Percentiles rank a stretch among this genome's conserved stretches.
Conservation (phyloP, 2,797 vertebrate species). For the Epinephelus coioides region DNA sequence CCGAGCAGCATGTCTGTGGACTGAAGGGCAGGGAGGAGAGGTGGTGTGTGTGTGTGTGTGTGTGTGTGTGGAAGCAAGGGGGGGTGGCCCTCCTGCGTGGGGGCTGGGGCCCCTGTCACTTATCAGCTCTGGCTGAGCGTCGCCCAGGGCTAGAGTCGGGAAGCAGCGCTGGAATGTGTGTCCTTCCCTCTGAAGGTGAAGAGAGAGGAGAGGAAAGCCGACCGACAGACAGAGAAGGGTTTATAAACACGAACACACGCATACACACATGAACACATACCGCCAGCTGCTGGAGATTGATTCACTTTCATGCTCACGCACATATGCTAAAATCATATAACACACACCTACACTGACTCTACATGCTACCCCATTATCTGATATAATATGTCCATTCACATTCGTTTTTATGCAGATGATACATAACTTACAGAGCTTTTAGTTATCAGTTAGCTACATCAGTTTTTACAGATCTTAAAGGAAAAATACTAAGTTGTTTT, state of each 20-base stretch:
- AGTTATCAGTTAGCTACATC: not conserved
- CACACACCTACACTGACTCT: constrained; percentile 1
- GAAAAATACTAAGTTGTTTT: not conserved
- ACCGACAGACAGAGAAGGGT: constrained; percentile 49
- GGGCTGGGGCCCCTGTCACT: constrained; percentile 88
- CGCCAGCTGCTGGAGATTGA: constrained; percentile 61
- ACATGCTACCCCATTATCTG: not conserved
- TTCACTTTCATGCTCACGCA: constrained; percentile 46
- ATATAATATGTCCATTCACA: not conserved
- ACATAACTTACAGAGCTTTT: not conserved
- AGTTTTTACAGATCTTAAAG: not conserved
- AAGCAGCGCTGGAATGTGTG: constrained; percentile 87
- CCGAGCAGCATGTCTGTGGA: constrained; percentile 84
- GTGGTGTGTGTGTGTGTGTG: constrained; percentile 50
- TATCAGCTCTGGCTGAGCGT: constrained; percentile 89
- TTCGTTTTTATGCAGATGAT: constrained; percentile 33
- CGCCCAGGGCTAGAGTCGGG: constrained; percentile 88
- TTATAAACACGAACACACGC: constrained; percentile 64
- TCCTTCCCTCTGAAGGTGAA: constrained; percentile 90
- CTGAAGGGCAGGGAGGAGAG: constrained; percentile 75
- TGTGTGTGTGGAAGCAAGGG: constrained; percentile 14
- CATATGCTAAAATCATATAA: constrained; percentile 36
- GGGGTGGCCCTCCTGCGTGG: constrained; percentile 61
- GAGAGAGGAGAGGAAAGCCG: constrained; percentile 79
- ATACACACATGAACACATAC: constrained; percentile 40